These are phyloP conservation scores for Erythrocercus mccallii DNA, from an alignment of 2,113 vertebrate species.

Conservation along the genomic window DNA sequence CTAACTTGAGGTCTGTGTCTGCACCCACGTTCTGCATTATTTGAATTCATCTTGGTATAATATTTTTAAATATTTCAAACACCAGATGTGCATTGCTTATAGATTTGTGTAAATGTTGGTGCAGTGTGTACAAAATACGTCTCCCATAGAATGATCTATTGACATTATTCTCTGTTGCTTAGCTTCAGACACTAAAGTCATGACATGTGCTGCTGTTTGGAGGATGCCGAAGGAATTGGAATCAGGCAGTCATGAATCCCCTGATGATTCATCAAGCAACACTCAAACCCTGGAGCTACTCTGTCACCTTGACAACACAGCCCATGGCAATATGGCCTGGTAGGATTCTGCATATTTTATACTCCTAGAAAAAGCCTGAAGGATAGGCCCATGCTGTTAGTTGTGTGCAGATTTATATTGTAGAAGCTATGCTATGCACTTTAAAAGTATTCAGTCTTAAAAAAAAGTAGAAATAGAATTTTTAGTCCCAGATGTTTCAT, in stretches of 20 bases:
- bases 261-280: conserved; percentile 93
- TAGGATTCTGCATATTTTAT: conserved; percentile 80
- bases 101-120: conserved; percentile 26
- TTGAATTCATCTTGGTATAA: conserved; percentile 4
- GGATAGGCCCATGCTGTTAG: conserved; percentile 10
- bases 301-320: conserved; percentile 91
- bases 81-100: conserved; percentile 33
- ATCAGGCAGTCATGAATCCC: conserved; percentile 92
- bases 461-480: background rate
- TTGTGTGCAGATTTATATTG: conserved; percentile 15
- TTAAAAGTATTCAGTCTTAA: background rate
- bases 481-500: conserved; percentile 3
- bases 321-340: conserved; percentile 90
- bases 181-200: conserved; percentile 92
- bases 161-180: conserved; percentile 67
- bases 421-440: background rate
- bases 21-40: background rate
- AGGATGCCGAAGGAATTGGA: conserved; percentile 96
- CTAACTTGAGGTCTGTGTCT: background rate
- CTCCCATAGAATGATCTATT: conserved; percentile 56
- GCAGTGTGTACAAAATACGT: conserved; percentile 4
- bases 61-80: conserved; percentile 46
- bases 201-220: conserved; percentile 93
- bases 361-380: background rate
- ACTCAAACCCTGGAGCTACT: conserved; percentile 95